Conservation (phyloP, 2,797 vertebrate species). For the Aotus griseimembra region DNA sequence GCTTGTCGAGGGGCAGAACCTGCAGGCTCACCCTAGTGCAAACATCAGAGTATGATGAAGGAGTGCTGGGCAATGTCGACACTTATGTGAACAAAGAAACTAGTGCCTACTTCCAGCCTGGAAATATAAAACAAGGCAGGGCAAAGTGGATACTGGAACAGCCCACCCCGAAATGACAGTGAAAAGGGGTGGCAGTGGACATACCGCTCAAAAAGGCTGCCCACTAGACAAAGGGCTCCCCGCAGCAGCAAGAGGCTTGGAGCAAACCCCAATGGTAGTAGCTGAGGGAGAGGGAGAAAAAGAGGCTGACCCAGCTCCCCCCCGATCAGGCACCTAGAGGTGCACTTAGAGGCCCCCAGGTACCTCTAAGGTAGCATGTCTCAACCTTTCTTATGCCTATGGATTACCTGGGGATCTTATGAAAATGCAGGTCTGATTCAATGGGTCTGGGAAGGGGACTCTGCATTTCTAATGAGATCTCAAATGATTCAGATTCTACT, state of each 20-base stretch:
- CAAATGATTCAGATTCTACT: not conserved
- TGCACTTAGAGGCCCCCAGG: not conserved
- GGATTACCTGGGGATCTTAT: not conserved
- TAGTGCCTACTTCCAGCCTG: not conserved
- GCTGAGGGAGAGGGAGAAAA: not conserved
- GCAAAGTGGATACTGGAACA: not conserved
- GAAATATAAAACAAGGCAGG: not conserved
- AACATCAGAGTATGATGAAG: not conserved
- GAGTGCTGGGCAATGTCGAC: not conserved
- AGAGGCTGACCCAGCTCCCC: not conserved
- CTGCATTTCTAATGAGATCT: conserved; percentile 43
- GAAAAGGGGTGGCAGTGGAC: not conserved
- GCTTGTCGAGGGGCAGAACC: not conserved
- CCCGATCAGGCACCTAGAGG: not conserved
- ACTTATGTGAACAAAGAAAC: not conserved
- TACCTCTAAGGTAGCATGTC: not conserved
- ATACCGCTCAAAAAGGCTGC: not conserved
- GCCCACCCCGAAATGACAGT: not conserved
- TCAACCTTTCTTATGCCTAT: not conserved
- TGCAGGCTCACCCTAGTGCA: not conserved
- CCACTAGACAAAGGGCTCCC: not conserved
- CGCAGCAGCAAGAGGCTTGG: not conserved
- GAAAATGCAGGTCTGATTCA: conserved; percentile 34
- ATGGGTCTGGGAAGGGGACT: not conserved
- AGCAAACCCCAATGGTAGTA: not conserved